Evolutionary conservation across 2,888 invertebrate species (phyloP).

Genomic region (Mycogona germanica): DNA sequence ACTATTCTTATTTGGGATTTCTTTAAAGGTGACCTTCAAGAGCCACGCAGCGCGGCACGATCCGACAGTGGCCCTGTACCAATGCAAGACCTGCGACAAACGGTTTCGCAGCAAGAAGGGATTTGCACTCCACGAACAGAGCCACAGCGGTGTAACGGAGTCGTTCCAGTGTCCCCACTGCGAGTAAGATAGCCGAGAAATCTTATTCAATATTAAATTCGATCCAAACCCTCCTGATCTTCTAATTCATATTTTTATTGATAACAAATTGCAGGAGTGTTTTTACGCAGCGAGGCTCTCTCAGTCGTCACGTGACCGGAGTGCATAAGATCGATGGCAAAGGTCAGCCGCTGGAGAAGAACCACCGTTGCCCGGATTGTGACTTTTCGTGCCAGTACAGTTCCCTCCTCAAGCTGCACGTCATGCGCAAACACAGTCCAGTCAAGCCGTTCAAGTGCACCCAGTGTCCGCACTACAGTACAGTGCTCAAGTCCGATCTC

Average conservation of each 20-base stretch:
- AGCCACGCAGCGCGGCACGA: constrained; percentile 10
- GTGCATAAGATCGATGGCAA: constrained; percentile 25
- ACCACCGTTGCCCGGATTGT: constrained; percentile 17
- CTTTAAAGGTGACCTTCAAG: too few relatives aligned
- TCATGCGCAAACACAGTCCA: constrained; percentile 24
- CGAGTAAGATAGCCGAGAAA: constrained; percentile 24
- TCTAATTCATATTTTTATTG: too few relatives aligned
- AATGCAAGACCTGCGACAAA: constrained; percentile 24
- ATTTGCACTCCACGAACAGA: constrained; percentile 23
- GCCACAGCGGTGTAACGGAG: constrained; percentile 8
- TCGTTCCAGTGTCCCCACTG: constrained; percentile 23
- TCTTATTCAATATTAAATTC: too few relatives aligned
- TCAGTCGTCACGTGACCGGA: constrained; percentile 26
- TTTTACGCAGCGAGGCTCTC: constrained; percentile 26
- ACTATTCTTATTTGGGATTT: too few relatives aligned
- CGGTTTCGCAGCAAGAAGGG: constrained; percentile 26
- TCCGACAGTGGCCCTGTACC: neutral
- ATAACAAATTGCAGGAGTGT: too few relatives aligned
- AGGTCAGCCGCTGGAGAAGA: constrained; percentile 23
- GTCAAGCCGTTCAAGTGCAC: constrained; percentile 25
- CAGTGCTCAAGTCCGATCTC: constrained; percentile 27
- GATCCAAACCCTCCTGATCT: too few relatives aligned
- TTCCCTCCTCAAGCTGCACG: constrained; percentile 26
- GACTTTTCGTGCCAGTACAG: constrained; percentile 24
- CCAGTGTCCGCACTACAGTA: constrained; percentile 24